Evolutionary conservation across 1,140 invertebrate genomes (phyloP).

Genomic region (Tetraneura akinire): DNA sequence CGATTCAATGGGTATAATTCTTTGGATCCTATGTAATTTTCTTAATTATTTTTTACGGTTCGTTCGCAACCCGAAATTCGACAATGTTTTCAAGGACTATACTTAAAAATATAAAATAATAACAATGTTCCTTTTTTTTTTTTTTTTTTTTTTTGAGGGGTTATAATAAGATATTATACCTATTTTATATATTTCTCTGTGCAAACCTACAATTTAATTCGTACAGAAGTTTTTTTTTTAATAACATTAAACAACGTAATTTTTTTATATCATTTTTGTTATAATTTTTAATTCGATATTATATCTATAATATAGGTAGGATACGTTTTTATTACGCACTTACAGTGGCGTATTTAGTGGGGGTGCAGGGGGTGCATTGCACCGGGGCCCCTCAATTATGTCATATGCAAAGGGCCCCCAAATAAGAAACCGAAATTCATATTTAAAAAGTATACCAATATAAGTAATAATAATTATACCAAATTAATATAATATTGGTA

Average conservation of each 20-base stretch:
- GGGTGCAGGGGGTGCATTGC: no score
- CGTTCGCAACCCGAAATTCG: background rate
- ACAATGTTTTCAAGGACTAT: constrained; percentile 5
- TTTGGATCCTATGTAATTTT: constrained; percentile 9
- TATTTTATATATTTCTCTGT: background rate
- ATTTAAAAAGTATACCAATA: no score
- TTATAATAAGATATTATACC: background rate
- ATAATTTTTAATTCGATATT: no score
- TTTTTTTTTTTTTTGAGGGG: background rate
- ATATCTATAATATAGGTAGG: no score
- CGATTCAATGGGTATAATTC: background rate
- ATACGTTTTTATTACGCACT: no score
- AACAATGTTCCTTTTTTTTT: constrained; percentile 12
- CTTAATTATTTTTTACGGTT: constrained; percentile 19
- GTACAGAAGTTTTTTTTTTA: constrained; percentile 23
- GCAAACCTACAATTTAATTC: constrained; percentile 23
- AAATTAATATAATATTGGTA: no score
- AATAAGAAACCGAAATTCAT: no score
- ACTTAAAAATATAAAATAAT: constrained; percentile 21
- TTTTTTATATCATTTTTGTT: no score
- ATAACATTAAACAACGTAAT: background rate
- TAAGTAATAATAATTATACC: no score
- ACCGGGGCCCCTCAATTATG: no score
- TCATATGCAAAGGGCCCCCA: no score
- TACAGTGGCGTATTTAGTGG: no score